Evolutionary conservation across 2,888 invertebrate species (phyloP), one percentile per base, ranked within the genome.

Genomic region (Ptilodon capucinus): DNA sequence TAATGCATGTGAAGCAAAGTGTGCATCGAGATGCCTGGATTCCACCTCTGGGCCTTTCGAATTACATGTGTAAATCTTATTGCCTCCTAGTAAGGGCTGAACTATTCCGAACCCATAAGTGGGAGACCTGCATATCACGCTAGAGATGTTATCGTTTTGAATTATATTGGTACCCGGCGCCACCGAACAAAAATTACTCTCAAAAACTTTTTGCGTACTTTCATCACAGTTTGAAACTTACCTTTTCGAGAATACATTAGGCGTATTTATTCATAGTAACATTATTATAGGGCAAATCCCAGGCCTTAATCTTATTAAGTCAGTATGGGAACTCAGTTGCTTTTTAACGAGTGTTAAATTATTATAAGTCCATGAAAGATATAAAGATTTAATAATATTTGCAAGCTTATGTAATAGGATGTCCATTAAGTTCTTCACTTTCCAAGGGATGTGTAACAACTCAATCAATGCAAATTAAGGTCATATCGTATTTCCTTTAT

Each of bases 131-230:
- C 36, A 35, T 46, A 54, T 47, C 61, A 52, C 54, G 51, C 53
- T 44, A 49, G 45, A 46, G 74, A 78, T 78, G 55, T 49, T 76
- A 78, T 78, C 77, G 64, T 42, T 41, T 48, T 67, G 62, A 78
- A 65, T 72, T 75, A 78, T 78, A 51, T 54, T 59, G 62, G 57
- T 60, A 60, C 63, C 50, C 43, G 54, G 38, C 47, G 46, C 43
- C n/a, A 6, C 8, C 39, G 13, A 53, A 45, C 57, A 51, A 55
- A 54, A 62, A 51, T 23, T 17, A 42, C 17, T 11, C 4, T 19
- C 39, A 9, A 34, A 19, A 46, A 34, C 21, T 40, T 59, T 51
- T 47, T 47, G 43, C n/a, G n/a, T 36, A 42, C 40, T 36, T 21
- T 44, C 14, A 8, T 32, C 14, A 5, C n/a, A n/a, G n/a, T 52